phyloP scores from a whole-genome alignment of 1,140 invertebrate genomes.

The Magallana angulata region DNA sequence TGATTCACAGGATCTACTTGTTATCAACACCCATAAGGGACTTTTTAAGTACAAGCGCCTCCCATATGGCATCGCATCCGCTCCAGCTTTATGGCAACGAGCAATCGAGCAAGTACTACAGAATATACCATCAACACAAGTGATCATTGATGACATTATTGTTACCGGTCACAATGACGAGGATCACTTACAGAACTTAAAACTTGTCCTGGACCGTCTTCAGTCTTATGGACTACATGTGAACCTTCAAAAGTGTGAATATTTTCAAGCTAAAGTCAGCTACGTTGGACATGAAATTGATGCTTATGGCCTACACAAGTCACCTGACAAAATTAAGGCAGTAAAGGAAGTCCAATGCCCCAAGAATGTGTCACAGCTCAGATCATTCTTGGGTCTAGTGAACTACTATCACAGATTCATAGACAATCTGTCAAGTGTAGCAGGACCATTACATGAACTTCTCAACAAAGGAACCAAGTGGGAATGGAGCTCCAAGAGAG shows the following conservation, averaged over 20 bases:
- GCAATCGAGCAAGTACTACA: background rate
- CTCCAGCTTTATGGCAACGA: constrained; percentile 80
- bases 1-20: constrained; percentile 57
- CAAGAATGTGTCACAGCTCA: too few species aligned
- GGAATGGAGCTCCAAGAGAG: background rate
- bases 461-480: constrained; percentile 33
- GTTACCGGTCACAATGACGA: constrained; percentile 55
- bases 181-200: constrained; percentile 29
- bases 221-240: too few species aligned
- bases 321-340: too few species aligned
- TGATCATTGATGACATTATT: constrained; percentile 56
- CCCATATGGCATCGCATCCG: constrained; percentile 79
- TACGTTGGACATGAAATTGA: too few species aligned
- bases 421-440: constrained; percentile 36
- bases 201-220: constrained; percentile 52
- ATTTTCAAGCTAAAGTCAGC: too few species aligned
- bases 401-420: constrained; percentile 33
- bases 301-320: too few species aligned
- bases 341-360: too few species aligned
- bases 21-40: constrained; percentile 66
- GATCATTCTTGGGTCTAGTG: too few species aligned
- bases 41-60: background rate
- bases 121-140: constrained; percentile 53
- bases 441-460: constrained; percentile 5
- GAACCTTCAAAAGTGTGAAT: too few species aligned